These are phyloP conservation scores for Dicycla oo DNA, from an alignment of 2,888 invertebrate species.

Conservation along the genomic window DNA sequence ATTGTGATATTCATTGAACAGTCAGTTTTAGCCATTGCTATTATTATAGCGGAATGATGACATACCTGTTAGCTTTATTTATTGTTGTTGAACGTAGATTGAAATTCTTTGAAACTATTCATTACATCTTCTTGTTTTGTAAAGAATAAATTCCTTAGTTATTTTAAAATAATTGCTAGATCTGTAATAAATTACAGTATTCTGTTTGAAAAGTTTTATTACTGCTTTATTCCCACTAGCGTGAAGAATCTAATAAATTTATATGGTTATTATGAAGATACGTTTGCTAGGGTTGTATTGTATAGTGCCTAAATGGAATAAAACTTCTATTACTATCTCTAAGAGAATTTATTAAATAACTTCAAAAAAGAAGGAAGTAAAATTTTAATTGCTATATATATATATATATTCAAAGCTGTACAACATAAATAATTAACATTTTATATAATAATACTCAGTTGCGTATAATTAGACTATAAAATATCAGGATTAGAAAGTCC, in stretches of 20 bases:
- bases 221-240: not conserved
- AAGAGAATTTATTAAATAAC: constrained; percentile 72
- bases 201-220: constrained; percentile 76
- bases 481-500: constrained; percentile 50
- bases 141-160: constrained; percentile 78
- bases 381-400: constrained; percentile 69
- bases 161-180: constrained; percentile 81
- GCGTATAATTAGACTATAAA: constrained; percentile 44
- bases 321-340: constrained; percentile 59
- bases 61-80: constrained; percentile 70
- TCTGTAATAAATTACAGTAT: constrained; percentile 90
- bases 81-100: constrained; percentile 67
- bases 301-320: constrained; percentile 52
- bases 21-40: constrained; percentile 68
- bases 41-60: constrained; percentile 36
- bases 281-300: not conserved
- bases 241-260: not conserved
- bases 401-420: constrained; percentile 70
- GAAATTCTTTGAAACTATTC: constrained; percentile 65
- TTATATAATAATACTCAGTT: constrained; percentile 63
- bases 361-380: constrained; percentile 68
- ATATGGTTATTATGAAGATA: not conserved
- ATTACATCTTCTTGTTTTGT: constrained; percentile 74
- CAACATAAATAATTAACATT: constrained; percentile 64
- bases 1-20: constrained; percentile 60